Conservation (phyloP, 2,888 invertebrate genomes). For the Drosophila mettleri region DNA sequence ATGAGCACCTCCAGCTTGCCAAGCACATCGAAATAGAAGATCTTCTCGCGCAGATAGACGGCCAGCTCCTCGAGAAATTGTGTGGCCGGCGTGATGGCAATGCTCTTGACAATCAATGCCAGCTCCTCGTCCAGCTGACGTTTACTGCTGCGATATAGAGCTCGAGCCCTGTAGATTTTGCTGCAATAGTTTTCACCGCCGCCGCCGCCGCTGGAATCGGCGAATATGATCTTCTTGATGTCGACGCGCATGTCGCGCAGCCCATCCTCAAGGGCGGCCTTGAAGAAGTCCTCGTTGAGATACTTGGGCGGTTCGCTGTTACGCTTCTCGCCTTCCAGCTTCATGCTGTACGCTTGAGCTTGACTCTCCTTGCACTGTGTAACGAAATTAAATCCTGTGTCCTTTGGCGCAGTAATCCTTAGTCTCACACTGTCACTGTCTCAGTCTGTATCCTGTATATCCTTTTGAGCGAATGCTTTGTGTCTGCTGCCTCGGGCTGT, state of each 20-base stretch:
- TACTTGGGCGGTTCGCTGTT: slow-evolving; percentile 73
- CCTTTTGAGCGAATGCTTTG: neutral
- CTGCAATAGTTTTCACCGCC: slow-evolving; percentile 84
- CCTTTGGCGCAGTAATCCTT: neutral
- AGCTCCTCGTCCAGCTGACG: slow-evolving; percentile 78
- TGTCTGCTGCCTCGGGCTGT: slow-evolving; percentile 36
- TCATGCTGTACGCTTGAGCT: slow-evolving; percentile 55
- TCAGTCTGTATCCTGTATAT: slow-evolving; percentile 10
- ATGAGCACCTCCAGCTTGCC: slow-evolving; percentile 85
- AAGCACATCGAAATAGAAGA: slow-evolving; percentile 85
- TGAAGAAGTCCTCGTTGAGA: slow-evolving; percentile 82
- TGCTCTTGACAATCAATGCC: slow-evolving; percentile 83
- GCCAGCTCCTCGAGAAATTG: slow-evolving; percentile 85
- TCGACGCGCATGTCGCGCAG: slow-evolving; percentile 79
- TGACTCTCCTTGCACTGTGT: neutral
- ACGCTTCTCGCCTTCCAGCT: slow-evolving; percentile 65
- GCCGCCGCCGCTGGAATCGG: slow-evolving; percentile 77
- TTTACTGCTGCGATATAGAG: slow-evolving; percentile 77
- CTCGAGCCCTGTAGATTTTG: slow-evolving; percentile 81
- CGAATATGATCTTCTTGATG: slow-evolving; percentile 79
- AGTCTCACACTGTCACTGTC: too few relatives aligned
- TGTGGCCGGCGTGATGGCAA: slow-evolving; percentile 84
- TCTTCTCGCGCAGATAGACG: slow-evolving; percentile 85
- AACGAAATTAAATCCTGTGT: neutral
- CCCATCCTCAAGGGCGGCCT: slow-evolving; percentile 82